Evolutionary conservation across 2,797 vertebrate species (phyloP).

Genomic region (Alcedo quadribrachys): DNA sequence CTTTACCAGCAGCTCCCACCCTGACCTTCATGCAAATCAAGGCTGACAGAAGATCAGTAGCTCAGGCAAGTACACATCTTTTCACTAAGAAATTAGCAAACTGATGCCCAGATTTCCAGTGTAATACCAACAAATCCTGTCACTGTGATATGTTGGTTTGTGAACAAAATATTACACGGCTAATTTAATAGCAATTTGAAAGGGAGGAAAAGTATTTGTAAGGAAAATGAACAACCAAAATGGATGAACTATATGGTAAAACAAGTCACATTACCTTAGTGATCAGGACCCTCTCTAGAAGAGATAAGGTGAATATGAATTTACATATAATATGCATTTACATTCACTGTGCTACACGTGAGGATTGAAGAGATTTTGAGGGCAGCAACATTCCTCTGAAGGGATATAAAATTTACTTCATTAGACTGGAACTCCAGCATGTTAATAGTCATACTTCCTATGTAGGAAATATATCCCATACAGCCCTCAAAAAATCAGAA

Average conservation of each 20-base stretch:
- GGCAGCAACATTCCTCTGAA: not conserved
- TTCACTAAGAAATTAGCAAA: not conserved
- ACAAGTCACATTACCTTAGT: not conserved
- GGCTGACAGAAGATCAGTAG: not conserved
- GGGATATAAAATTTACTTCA: not conserved
- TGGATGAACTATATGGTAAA: not conserved
- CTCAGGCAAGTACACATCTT: not conserved
- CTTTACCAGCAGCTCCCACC: not conserved
- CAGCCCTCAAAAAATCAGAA: not conserved
- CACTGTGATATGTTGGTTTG: not conserved
- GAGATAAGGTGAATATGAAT: not conserved
- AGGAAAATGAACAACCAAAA: not conserved
- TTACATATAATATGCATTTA: not conserved
- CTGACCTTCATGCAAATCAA: not conserved
- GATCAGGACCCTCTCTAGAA: not conserved
- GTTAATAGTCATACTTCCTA: not conserved
- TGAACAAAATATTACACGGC: not conserved
- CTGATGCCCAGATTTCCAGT: not conserved
- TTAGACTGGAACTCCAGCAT: not conserved
- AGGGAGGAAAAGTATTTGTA: not conserved
- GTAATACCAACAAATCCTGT: not conserved
- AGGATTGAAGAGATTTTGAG: not conserved
- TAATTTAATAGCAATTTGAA: not conserved
- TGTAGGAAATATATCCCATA: not conserved
- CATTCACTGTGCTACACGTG: not conserved